A percentile compares a stretch with the other conserved stretches of the same genome.
phyloP scores from a whole-genome alignment of 2,797 vertebrate genomes.

The Galagoides demidoff region DNA sequence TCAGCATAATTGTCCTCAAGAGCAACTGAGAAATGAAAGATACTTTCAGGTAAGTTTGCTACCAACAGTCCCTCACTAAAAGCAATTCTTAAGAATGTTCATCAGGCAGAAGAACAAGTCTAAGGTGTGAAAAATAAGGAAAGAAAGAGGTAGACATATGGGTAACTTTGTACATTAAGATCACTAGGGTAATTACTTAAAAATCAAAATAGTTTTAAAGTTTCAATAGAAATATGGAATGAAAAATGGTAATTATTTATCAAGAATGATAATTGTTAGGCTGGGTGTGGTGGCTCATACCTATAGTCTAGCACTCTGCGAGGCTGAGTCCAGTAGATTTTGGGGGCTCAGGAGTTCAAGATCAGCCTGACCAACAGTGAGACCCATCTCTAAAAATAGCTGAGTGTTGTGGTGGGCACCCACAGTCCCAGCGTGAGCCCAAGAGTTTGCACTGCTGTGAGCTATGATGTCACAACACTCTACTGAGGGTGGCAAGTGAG shows the following conservation, averaged over 20 bases:
- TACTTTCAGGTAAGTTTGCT: neutral
- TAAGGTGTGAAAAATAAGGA: neutral
- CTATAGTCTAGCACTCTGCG: no score
- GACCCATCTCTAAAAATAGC: no score
- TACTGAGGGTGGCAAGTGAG: no score
- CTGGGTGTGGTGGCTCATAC: no score
- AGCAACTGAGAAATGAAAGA: neutral
- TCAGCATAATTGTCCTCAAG: constrained; percentile 1
- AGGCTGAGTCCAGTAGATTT: no score
- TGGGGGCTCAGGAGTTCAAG: no score
- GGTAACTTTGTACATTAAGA: neutral
- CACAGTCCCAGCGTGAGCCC: no score
- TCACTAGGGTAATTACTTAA: neutral
- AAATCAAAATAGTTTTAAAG: neutral
- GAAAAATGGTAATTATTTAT: neutral
- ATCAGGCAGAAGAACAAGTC: neutral
- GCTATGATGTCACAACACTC: no score
- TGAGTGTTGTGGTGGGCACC: no score
- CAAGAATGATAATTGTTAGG: neutral
- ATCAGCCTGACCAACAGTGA: no score
- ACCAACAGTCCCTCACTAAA: neutral
- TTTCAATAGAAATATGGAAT: neutral
- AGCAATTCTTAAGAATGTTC: neutral
- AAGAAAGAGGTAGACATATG: neutral
- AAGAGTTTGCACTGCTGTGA: no score